Base-by-base conservation (phyloP, 2,113 vertebrate species). In the Cochlearius cochlearius region DNA sequence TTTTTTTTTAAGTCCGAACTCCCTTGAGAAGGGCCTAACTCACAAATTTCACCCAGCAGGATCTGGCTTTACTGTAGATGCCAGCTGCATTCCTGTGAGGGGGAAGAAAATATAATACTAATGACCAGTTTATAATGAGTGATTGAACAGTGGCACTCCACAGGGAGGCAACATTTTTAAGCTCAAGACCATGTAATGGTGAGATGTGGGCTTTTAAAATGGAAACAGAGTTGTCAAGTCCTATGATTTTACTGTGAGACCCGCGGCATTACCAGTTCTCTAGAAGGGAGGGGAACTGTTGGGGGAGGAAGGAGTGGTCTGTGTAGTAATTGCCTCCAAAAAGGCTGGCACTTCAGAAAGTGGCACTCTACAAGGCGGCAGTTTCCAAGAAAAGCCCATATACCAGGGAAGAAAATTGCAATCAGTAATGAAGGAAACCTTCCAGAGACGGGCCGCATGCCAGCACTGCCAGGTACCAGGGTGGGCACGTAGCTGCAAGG, bases 41-140 rank as follows among this genome's bases (percentile, higher is more conserved):
- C 71, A 56, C 41, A 55, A 89, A 78, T 78, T 93, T 86, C 62
- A 78, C 3, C 0, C 86, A 92, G 86, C 38, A 72, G 69, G 55
- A 50, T 75, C 72, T 92, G 64, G 30, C 58, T 92, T 92, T 78
- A 32, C 84, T 75, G 69, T 38, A 75, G 83, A 84, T 60, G 66
- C 62, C 2, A 1, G 64, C 39, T 78, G 68, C 36, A 43, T 92
- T 91, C 60, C 53, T 74, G 69, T 20, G 85, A 29, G 66, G 45
- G 10, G 47, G 39, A 34, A 21, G 2, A 12, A 4, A n/a, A 16
- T 92, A 52, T 64, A 91, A 75, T 81, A 52, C 86, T 94, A 91
- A 94, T 58, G 86, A 79, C 60, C 60, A 56, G 62, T 79, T 92
- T 74, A 68, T 94, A 94, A 96, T 58, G 84, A 96, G 76, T 62